These are phyloP conservation scores for Daboia siamensis DNA, from an alignment of 2,113 vertebrate species.

Conservation along the genomic window DNA sequence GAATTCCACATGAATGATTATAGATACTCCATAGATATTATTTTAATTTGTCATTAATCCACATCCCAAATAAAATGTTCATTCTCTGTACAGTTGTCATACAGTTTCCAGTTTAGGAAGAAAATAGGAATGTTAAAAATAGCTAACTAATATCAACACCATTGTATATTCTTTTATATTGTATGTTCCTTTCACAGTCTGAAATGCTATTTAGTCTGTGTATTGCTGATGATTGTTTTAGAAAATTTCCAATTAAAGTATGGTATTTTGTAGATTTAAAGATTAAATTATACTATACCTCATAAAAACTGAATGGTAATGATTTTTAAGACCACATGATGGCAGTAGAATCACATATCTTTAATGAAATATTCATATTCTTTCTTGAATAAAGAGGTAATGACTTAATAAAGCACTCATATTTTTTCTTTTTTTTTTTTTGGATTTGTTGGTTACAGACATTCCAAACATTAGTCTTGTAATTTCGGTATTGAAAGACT, in stretches of 20 bases:
- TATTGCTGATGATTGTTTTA: background rate
- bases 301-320: background rate
- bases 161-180: background rate
- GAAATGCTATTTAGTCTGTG: background rate
- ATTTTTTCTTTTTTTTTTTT: background rate
- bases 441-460: background rate
- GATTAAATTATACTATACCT: background rate
- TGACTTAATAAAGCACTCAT: background rate
- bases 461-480: background rate
- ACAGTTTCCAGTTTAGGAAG: background rate
- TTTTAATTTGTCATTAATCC: background rate
- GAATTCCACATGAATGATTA: background rate
- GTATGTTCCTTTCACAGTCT: background rate
- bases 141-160: background rate
- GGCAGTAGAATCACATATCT: background rate
- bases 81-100: background rate
- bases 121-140: background rate
- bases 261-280: background rate
- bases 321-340: background rate
- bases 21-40: background rate
- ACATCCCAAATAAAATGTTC: background rate
- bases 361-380: background rate
- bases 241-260: background rate
- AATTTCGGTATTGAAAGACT: background rate
- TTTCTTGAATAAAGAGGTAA: background rate